Percentiles rank a stretch among this genome's conserved stretches.
These are phyloP conservation scores for Cyclopterus lumpus DNA, from an alignment of 2,797 vertebrate genomes.

Conservation along the genomic window DNA sequence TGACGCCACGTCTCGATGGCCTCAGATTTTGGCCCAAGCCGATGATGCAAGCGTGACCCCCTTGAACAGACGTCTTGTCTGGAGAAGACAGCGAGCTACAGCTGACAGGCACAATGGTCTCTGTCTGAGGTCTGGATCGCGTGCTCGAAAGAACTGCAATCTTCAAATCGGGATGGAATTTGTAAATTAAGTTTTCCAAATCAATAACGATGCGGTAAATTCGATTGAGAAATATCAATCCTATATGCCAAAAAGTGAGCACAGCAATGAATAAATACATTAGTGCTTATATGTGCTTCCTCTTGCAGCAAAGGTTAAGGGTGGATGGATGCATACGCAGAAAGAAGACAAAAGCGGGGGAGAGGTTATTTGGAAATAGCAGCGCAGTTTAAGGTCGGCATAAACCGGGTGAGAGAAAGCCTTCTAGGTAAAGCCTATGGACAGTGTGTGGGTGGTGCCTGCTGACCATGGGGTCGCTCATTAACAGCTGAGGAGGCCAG, in stretches of 20 bases:
- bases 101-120: conserved; percentile 33
- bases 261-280: conserved; percentile 1
- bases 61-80: conserved; percentile 52
- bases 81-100: conserved; percentile 41
- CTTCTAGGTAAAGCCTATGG: conserved; percentile 52
- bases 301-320: conserved; percentile 34
- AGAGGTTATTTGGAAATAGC: conserved; percentile 43
- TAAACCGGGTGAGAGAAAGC: conserved; percentile 47
- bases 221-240: conserved; percentile 3
- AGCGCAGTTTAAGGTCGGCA: conserved; percentile 55
- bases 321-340: conserved; percentile 34
- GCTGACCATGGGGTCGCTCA: conserved; percentile 78
- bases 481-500: conserved; percentile 78
- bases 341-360: conserved; percentile 34
- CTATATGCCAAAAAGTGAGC: conserved; percentile 15
- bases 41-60: conserved; percentile 64
- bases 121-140: conserved; percentile 25
- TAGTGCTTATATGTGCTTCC: conserved; percentile 22
- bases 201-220: background rate
- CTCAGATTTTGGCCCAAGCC: conserved; percentile 52
- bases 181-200: background rate
- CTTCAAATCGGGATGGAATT: background rate
- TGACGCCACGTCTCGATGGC: conserved; percentile 75
- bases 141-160: background rate
- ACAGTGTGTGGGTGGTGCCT: conserved; percentile 72